Evolutionary conservation across 2,797 vertebrate genomes (phyloP).

Genomic region (Eleutherodactylus coqui): DNA sequence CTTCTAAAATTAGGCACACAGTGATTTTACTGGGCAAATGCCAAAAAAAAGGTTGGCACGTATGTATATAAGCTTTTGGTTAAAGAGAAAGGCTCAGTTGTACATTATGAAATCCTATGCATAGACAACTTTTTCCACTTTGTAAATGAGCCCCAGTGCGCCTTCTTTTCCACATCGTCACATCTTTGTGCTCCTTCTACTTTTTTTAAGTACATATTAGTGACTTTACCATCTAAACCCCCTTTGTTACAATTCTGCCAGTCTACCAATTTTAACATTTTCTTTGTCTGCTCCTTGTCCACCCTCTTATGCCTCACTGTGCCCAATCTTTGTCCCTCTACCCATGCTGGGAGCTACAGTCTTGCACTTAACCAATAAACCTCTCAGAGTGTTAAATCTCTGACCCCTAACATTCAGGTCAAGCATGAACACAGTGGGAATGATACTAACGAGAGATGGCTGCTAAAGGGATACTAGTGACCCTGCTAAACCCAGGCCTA

Average conservation of each 20-base stretch:
- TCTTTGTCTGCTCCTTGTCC: constrained; percentile 8
- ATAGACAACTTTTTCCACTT: not conserved
- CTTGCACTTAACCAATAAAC: constrained; percentile 27
- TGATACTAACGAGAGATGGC: constrained; percentile 37
- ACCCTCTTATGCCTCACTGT: not conserved
- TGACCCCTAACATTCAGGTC: constrained; percentile 35
- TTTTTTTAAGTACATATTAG: not conserved
- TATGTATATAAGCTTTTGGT: not conserved
- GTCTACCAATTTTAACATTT: not conserved
- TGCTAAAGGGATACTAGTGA: constrained; percentile 28
- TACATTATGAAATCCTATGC: not conserved
- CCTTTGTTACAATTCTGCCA: not conserved
- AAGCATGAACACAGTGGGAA: constrained; percentile 41
- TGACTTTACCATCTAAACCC: not conserved
- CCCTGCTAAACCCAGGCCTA: constrained; percentile 23
- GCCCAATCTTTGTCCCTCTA: constrained; percentile 22
- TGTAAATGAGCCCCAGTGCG: not conserved
- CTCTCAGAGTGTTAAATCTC: constrained; percentile 31
- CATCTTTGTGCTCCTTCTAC: not conserved
- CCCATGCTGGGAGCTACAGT: constrained; percentile 29
- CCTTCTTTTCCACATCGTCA: not conserved
- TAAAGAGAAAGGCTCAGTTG: not conserved
- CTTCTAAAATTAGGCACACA: not conserved
- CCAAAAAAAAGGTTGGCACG: not conserved
- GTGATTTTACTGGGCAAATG: not conserved